Percentiles rank a stretch among this genome's conserved stretches.
phyloP scores from a whole-genome alignment of 2,113 vertebrate species.

The Stigmatopora argus region DNA sequence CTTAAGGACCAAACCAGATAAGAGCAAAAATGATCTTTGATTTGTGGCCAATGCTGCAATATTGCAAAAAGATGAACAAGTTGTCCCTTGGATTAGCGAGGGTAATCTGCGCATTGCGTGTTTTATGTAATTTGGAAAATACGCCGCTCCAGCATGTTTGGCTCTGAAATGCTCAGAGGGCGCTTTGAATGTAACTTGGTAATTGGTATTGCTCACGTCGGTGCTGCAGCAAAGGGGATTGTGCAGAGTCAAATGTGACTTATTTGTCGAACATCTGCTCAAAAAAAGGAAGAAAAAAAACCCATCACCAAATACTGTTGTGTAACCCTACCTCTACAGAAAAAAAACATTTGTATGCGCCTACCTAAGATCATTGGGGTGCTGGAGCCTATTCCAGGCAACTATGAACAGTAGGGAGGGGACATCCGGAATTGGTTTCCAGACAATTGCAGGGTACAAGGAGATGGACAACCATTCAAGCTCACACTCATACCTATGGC shows the following conservation, averaged over 20 bases:
- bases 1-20: constrained; percentile 12
- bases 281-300: constrained; percentile 9
- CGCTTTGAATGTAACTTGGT: constrained; percentile 39
- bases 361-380: not conserved
- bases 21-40: constrained; percentile 43
- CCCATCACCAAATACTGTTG: not conserved
- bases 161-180: constrained; percentile 44
- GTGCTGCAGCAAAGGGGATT: constrained; percentile 15
- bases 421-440: no score
- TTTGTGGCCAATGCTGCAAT: constrained; percentile 47
- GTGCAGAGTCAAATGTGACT: constrained; percentile 23
- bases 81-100: constrained; percentile 58
- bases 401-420: no score
- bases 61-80: constrained; percentile 57
- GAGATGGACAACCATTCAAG: no score
- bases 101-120: constrained; percentile 60
- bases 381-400: no score
- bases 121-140: constrained; percentile 56
- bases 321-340: not conserved
- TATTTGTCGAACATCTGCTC: constrained; percentile 33
- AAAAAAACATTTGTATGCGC: not conserved
- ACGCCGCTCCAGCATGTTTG: constrained; percentile 41
- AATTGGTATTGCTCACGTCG: constrained; percentile 39
- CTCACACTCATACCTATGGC: no score
- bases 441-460: no score